Conservation (phyloP, 1,140 invertebrate species). For the Drosophila grimshawi region DNA sequence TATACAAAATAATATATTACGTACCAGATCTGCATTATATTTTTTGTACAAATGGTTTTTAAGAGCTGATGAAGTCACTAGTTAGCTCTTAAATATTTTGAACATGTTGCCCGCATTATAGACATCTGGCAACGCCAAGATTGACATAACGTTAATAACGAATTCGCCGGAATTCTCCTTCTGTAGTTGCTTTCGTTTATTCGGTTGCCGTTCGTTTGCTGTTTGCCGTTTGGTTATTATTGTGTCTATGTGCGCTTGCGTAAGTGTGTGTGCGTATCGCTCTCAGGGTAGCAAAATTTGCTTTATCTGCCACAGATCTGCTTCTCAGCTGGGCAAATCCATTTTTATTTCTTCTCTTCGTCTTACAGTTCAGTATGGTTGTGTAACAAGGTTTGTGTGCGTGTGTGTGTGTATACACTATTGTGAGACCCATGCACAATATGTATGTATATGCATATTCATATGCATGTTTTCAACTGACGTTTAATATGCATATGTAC, state of each 20-base stretch:
- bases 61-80: background rate
- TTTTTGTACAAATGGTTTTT: too few relatives aligned
- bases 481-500: too few relatives aligned
- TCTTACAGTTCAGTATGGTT: background rate
- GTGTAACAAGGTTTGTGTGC: background rate
- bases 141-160: background rate
- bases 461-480: too few relatives aligned
- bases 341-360: background rate
- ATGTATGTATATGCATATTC: background rate
- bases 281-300: slow-evolving; percentile 27
- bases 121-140: slow-evolving; percentile 14
- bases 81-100: background rate
- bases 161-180: slow-evolving; percentile 34
- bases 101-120: background rate
- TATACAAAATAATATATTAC: background rate
- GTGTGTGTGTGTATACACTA: too few relatives aligned
- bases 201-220: background rate
- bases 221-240: background rate
- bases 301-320: background rate
- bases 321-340: background rate
- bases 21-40: too few relatives aligned
- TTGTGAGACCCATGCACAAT: too few relatives aligned
- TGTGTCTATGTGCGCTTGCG: slow-evolving; percentile 18
- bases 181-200: background rate
- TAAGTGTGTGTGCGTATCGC: slow-evolving; percentile 15